These are phyloP conservation scores for Scarus forsteni DNA, from an alignment of 2,797 vertebrate genomes.

Conservation along the genomic window DNA sequence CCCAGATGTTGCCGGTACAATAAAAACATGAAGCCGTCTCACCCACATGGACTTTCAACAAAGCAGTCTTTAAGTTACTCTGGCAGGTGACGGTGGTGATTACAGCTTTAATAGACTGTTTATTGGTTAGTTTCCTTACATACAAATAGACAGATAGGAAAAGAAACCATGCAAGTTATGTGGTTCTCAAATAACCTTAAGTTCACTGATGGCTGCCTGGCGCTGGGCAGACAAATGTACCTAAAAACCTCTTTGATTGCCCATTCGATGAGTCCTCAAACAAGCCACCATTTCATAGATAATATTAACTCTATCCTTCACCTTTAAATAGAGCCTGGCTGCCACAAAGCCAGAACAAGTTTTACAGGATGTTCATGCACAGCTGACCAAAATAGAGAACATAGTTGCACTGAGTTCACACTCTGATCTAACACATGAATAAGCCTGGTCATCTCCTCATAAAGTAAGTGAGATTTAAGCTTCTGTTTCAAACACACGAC, in stretches of 20 bases:
- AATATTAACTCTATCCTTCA: slow-evolving; percentile 46
- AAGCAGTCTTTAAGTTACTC: slow-evolving; percentile 31
- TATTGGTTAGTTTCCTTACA: background rate
- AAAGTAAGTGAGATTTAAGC: slow-evolving; percentile 51
- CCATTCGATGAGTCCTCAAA: slow-evolving; percentile 66
- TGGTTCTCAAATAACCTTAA: too few species aligned
- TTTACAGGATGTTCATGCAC: slow-evolving; percentile 64
- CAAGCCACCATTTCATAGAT: slow-evolving; percentile 67
- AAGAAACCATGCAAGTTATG: background rate
- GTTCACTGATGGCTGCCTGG: slow-evolving; percentile 43
- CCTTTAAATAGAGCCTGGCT: slow-evolving; percentile 77
- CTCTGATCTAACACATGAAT: slow-evolving; percentile 55
- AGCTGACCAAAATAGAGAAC: slow-evolving; percentile 68
- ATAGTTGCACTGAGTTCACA: slow-evolving; percentile 72
- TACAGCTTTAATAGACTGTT: background rate
- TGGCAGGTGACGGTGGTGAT: slow-evolving; percentile 48
- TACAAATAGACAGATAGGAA: background rate
- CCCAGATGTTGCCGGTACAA: slow-evolving; percentile 77
- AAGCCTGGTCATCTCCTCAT: slow-evolving; percentile 46
- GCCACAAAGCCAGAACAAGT: slow-evolving; percentile 56
- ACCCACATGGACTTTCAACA: slow-evolving; percentile 41
- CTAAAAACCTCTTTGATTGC: slow-evolving; percentile 54
- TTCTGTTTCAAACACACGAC: slow-evolving; percentile 51
- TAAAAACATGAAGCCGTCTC: slow-evolving; percentile 64
- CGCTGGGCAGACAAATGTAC: slow-evolving; percentile 44